Base-by-base conservation (phyloP, 1,140 invertebrate species). In the Halictus rubicundus region DNA sequence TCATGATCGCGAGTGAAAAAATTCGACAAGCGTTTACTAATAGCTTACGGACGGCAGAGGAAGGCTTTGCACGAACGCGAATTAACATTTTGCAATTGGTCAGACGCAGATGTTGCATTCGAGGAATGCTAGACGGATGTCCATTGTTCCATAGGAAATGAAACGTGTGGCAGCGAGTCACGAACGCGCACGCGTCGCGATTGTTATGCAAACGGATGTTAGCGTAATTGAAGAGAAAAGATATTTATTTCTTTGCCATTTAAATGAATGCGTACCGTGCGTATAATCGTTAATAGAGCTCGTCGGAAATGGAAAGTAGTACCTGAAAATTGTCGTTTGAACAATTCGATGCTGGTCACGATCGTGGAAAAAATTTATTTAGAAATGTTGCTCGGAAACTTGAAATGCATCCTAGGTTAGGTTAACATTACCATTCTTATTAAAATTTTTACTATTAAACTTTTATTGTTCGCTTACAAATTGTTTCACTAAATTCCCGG, bases 101-200 rank as follows among this genome's bases (percentile, higher is more conserved):
- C n/a, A 16, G 21, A 21, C 49, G n/a, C 54, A 57, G 54, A n/a
- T 21, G 8, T 57, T 57, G 54, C 54, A 57, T 57, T 57, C 7
- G 54, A n/a, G 54, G 54, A 57, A n/a, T 57, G 54, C 54, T n/a
- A 57, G 21, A 57, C 54, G 54, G 54, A 57, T 57, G 54, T 57
- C 9, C 54, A 57, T 57, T 57, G 54, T 57, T n/a, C 21, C 21
- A 57, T 57, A 57, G 19, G 54, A 57, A 57, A 57, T 57, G 54
- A 57, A 57, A 57, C 54, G n/a, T 57, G 54, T 57, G 6, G 54
- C 54, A n/a, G 19, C 21, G 54, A n/a, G 54, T 57, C 54, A 57
- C 54, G 54, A 57, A 57, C 8, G 21, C 8, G 21, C 54, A 57
- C 21, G 54, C 54, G 54, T 57, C 54, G 19, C 21, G 21, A 57